Evolutionary conservation across 2,888 invertebrate genomes (phyloP).

Genomic region (Penaeus monodon): DNA sequence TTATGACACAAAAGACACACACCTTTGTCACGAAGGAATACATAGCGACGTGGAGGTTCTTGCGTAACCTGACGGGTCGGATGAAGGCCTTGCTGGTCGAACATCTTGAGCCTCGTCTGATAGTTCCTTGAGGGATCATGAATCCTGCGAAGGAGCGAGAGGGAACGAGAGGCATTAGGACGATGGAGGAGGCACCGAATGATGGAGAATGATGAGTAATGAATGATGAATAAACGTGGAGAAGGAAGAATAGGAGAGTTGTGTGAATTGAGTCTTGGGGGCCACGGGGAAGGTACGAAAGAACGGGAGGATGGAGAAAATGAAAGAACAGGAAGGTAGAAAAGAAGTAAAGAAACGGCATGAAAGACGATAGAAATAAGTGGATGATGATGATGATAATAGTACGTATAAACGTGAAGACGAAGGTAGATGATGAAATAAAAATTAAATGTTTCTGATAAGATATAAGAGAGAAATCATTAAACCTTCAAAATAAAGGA

Average conservation of each 20-base stretch:
- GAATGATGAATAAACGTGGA: background rate
- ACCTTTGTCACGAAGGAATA: conserved; percentile 83
- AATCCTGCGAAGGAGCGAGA: conserved; percentile 73
- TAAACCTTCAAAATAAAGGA: no score
- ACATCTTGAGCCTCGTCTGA: conserved; percentile 87
- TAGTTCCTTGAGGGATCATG: conserved; percentile 90
- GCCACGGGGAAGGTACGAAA: no score
- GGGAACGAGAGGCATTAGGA: background rate
- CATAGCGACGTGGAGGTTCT: conserved; percentile 88
- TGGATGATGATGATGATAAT: no score
- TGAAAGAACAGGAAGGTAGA: no score
- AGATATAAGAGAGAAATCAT: no score
- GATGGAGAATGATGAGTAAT: background rate
- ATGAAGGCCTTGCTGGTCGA: conserved; percentile 90
- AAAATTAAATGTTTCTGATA: no score
- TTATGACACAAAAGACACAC: background rate
- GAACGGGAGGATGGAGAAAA: no score
- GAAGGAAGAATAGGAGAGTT: background rate
- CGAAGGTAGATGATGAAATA: no score
- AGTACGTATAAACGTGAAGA: no score
- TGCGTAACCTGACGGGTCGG: conserved; percentile 81
- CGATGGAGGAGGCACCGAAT: background rate
- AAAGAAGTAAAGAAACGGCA: no score
- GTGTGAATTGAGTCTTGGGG: no score
- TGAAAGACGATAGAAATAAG: no score